A percentile compares a stretch with the other conserved stretches of the same genome.
phyloP scores from a whole-genome alignment of 2,113 vertebrate species.

The Ameiurus melas region DNA sequence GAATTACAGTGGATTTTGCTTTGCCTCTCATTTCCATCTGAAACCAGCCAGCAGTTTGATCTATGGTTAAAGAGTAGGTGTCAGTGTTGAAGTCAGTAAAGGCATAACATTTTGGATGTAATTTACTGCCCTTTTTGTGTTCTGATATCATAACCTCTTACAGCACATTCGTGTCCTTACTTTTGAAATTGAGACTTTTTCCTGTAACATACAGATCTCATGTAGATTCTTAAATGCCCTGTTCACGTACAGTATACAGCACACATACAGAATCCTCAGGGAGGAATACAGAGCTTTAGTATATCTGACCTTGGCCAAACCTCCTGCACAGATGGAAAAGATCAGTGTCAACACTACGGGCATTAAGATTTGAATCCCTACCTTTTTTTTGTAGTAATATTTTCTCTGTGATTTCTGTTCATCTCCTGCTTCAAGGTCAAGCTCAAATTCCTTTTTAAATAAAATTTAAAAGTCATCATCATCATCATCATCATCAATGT shows the following conservation, averaged over 20 bases:
- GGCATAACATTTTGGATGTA: conserved; percentile 59
- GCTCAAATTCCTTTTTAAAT: conserved; percentile 50
- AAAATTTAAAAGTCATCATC: conserved; percentile 55
- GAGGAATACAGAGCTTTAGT: conserved; percentile 32
- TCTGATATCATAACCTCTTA: conserved; percentile 26
- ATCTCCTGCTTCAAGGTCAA: conserved; percentile 43
- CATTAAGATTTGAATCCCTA: conserved; percentile 53
- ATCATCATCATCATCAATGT: conserved; percentile 53
- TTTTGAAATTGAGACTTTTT: neutral
- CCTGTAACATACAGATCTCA: neutral
- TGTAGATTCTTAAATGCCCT: conserved; percentile 13
- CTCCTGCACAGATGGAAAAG: conserved; percentile 55
- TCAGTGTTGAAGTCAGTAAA: conserved; percentile 65
- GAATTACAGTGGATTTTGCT: conserved; percentile 64
- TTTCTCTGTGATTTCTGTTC: conserved; percentile 41
- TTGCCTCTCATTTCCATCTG: conserved; percentile 65
- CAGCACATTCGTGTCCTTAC: neutral
- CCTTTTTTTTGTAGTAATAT: conserved; percentile 53
- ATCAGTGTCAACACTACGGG: conserved; percentile 54
- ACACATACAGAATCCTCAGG: conserved; percentile 21
- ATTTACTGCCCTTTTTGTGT: conserved; percentile 20
- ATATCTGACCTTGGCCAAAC: conserved; percentile 42
- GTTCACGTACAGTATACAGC: conserved; percentile 2
- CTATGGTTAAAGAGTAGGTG: conserved; percentile 67
- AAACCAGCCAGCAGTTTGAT: conserved; percentile 71